Conservation (phyloP, 2,113 vertebrate genomes). For the Zingel zingel region DNA sequence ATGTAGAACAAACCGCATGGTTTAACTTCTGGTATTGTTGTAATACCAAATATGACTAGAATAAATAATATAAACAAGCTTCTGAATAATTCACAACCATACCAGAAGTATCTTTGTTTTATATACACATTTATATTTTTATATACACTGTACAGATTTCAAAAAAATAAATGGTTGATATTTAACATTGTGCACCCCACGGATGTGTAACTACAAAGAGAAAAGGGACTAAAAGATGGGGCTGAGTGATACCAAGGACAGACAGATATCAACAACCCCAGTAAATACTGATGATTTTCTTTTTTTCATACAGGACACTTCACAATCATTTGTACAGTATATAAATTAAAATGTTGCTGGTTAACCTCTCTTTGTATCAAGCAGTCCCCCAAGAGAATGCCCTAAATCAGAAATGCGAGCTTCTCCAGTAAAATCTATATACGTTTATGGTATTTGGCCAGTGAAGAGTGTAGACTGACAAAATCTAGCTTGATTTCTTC, state of each 20-base stretch:
- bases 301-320: conserved; percentile 72
- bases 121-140: conserved; percentile 86
- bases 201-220: conserved; percentile 74
- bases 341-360: conserved; percentile 74
- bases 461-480: conserved; percentile 42
- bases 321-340: conserved; percentile 73
- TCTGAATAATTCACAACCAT: conserved; percentile 63
- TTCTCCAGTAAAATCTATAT: conserved; percentile 47
- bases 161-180: conserved; percentile 84
- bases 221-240: conserved; percentile 63
- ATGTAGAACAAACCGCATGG: background rate
- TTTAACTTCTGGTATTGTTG: background rate
- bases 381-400: conserved; percentile 61
- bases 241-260: conserved; percentile 72
- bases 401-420: conserved; percentile 59
- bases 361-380: conserved; percentile 75
- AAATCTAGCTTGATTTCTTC: conserved; percentile 48
- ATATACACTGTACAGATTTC: conserved; percentile 86
- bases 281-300: conserved; percentile 66
- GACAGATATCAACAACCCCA: conserved; percentile 78
- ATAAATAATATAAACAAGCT: conserved; percentile 8
- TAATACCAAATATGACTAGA: background rate
- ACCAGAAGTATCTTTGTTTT: conserved; percentile 78
- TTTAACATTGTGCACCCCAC: conserved; percentile 83
- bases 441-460: conserved; percentile 42